Base-by-base conservation (phyloP, 2,113 vertebrate genomes). In the Dissostichus mawsoni region DNA sequence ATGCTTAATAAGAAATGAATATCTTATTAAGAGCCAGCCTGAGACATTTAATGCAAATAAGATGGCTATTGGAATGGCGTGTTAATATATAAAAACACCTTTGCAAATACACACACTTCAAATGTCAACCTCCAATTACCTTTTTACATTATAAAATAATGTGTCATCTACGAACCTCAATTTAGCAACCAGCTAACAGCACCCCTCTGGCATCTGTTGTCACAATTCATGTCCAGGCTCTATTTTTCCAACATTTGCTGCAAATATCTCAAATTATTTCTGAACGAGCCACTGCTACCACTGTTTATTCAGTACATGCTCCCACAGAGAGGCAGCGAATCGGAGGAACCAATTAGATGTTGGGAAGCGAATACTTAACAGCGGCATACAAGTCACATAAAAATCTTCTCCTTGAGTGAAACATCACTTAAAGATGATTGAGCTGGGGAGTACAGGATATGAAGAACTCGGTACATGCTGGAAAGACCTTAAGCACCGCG, bases 11-110 rank as follows among this genome's bases (percentile, higher is more conserved):
- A 77, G 63, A 74, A 80, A 84, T 65, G 45, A 87, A 76, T 73
- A 69, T 89, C 83, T 86, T 80, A 85, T 87, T 77, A 64, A 59
- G 17, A 82, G 73, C 29, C 65, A 58, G 58, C 20, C 11, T 66
- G 57, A 85, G 56, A 70, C 23, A 58, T n/a, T 88, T 76, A n/a
- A 41, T 65, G 72, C 61, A 83, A 81, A 70, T 72, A 81, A 80
- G 72, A 78, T 63, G 59, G 47, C 63, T 68, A 51, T 41, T 74
- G 59, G 79, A 69, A 68, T 66, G 61, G 7, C 5, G 17, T 53
- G 63, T 86, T 71, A 68, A 86, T 79, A 87, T 85, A 50, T 81
- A 82, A 69, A 25, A 76, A 65, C 36, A 64, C 17, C n/a, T 69
- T 45, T 47, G 65, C 69, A 47, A 12, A 20, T 23, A 55, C n/a